phyloP scores from a whole-genome alignment of 1,140 invertebrate species.

The Drosophila parvula region DNA sequence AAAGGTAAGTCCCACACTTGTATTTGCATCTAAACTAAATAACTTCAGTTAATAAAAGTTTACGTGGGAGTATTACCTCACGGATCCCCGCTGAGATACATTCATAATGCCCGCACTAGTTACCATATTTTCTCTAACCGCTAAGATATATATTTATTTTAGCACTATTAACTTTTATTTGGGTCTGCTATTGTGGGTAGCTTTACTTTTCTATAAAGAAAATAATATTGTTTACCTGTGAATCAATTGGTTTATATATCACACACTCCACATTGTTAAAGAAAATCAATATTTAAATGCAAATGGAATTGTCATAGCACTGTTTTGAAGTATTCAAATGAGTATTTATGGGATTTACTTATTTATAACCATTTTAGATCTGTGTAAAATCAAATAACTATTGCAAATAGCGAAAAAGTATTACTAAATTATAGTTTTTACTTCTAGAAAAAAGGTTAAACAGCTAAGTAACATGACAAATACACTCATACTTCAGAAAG shows the following conservation, averaged over 20 bases:
- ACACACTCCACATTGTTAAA: not conserved
- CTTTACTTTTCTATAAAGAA: slow-evolving; percentile 4
- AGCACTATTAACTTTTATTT: slow-evolving; percentile 11
- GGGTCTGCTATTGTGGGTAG: slow-evolving; percentile 1
- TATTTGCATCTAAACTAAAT: slow-evolving; percentile 2
- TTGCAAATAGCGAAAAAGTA: not conserved
- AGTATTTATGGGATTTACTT: not conserved
- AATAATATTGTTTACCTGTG: not conserved
- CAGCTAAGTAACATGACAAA: not conserved
- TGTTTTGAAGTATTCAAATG: not conserved
- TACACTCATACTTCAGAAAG: not conserved
- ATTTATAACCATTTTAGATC: not conserved
- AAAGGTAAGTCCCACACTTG: slow-evolving; percentile 1
- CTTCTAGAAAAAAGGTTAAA: not conserved
- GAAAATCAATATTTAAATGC: not conserved
- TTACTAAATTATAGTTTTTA: not conserved
- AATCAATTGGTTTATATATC: not conserved
- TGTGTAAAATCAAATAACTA: not conserved
- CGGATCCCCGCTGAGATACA: not conserved
- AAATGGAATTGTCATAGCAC: not conserved
- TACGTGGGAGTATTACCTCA: slow-evolving; percentile 6
- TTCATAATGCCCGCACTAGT: not conserved
- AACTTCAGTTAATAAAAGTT: not conserved
- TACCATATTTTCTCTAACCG: slow-evolving; percentile 3
- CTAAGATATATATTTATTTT: slow-evolving; percentile 19